phyloP scores from a whole-genome alignment of 2,797 vertebrate genomes.

The Luscinia megarhynchos region DNA sequence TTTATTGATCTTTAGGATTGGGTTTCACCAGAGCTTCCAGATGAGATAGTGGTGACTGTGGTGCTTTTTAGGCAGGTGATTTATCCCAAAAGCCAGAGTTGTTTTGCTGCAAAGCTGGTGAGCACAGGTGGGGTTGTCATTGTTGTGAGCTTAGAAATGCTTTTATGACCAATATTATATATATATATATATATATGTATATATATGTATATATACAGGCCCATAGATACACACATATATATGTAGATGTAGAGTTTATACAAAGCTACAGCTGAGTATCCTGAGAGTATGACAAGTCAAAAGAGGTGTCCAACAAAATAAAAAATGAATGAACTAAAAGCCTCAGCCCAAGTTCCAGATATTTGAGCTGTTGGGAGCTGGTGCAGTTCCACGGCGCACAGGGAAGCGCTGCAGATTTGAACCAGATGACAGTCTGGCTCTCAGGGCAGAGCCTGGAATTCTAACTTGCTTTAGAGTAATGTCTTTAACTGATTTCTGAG shows the following conservation, averaged over 20 bases:
- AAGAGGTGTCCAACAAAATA: background rate
- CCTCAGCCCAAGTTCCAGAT: background rate
- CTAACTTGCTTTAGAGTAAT: background rate
- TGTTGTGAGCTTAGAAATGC: background rate
- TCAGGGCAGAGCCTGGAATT: background rate
- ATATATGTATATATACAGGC: no score
- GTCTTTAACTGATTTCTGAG: conserved; percentile 10
- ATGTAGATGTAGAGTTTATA: fast-evolving
- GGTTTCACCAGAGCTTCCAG: background rate
- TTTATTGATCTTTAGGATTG: background rate
- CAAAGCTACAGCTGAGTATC: background rate
- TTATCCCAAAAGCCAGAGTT: background rate
- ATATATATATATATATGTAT: fast-evolving
- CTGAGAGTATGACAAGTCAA: background rate
- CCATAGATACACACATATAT: fast-evolving
- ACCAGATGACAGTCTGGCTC: conserved; percentile 63
- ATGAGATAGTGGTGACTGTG: background rate
- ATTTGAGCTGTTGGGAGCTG: conserved; percentile 29
- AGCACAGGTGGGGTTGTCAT: background rate
- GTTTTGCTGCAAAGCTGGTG: background rate
- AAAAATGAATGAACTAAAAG: conserved; percentile 36
- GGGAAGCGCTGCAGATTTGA: conserved; percentile 49
- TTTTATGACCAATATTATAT: background rate
- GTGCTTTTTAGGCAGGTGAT: background rate
- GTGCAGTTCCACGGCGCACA: background rate